phyloP scores from a whole-genome alignment of 2,888 invertebrate species.

The Lithophane semibrunnea region DNA sequence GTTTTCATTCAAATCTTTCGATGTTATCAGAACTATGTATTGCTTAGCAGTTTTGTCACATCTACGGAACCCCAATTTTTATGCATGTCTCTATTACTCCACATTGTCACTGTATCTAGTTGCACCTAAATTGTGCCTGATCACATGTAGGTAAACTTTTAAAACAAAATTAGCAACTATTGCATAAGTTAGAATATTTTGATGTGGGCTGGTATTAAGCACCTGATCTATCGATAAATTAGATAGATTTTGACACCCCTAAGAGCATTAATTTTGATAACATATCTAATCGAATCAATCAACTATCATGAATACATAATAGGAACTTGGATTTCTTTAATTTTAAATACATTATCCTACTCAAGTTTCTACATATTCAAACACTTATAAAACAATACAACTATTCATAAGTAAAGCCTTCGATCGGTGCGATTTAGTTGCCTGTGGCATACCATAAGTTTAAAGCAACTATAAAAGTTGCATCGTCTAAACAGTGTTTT shows the following conservation, averaged over 20 bases:
- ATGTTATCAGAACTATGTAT: not conserved
- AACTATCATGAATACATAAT: not conserved
- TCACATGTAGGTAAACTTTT: slow-evolving; percentile 25
- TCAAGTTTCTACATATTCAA: not conserved
- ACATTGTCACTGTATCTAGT: slow-evolving; percentile 55
- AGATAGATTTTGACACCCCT: not conserved
- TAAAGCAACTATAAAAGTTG: not conserved
- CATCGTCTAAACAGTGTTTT: no score
- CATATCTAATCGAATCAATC: no score
- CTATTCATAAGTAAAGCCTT: not conserved
- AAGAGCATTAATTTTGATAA: not conserved
- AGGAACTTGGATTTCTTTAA: not conserved
- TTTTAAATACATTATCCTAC: not conserved
- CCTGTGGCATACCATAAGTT: not conserved
- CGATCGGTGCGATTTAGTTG: no score
- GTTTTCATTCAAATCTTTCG: not conserved
- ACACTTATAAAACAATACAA: not conserved
- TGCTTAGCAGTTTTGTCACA: slow-evolving; percentile 1
- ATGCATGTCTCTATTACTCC: slow-evolving; percentile 64
- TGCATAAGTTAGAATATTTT: slow-evolving; percentile 10
- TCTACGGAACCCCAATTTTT: slow-evolving; percentile 66
- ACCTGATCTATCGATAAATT: not conserved
- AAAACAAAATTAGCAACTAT: not conserved
- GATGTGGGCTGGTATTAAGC: not conserved
- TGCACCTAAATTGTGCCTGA: slow-evolving; percentile 61